Conservation (phyloP, 2,797 vertebrate genomes). For the Coendou prehensilis region DNA sequence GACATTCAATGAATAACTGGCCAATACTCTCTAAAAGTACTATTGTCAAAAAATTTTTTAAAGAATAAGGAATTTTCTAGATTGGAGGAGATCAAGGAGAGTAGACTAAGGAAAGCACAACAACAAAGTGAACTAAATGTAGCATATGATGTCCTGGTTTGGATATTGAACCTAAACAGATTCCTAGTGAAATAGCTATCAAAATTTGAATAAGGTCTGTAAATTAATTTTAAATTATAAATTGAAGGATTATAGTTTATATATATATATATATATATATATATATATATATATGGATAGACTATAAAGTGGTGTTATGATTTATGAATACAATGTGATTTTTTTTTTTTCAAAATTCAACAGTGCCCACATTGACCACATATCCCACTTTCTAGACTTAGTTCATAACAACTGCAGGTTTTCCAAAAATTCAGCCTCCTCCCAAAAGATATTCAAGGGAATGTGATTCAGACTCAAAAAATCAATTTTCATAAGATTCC, state of each 20-base stretch:
- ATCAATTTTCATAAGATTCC: neutral
- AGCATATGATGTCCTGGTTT: neutral
- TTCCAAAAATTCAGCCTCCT: slow-evolving; percentile 23
- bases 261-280: neutral
- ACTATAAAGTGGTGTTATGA: neutral
- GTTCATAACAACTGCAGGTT: slow-evolving; percentile 49
- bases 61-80: slow-evolving; percentile 9
- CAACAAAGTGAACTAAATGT: neutral
- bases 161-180: neutral
- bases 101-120: neutral
- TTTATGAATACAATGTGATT: neutral
- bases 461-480: neutral
- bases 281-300: neutral
- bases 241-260: slow-evolving; percentile 7
- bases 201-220: neutral
- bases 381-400: neutral
- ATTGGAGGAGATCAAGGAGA: neutral
- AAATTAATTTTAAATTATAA: neutral
- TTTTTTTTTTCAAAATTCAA: slow-evolving; percentile 9
- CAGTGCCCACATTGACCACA: neutral
- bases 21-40: neutral
- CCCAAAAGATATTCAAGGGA: slow-evolving; percentile 10
- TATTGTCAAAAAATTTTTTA: neutral
- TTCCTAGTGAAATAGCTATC: neutral
- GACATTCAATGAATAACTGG: slow-evolving; percentile 32